Evolutionary conservation across 2,113 vertebrate species (phyloP).

Genomic region (Tachysurus vachellii): DNA sequence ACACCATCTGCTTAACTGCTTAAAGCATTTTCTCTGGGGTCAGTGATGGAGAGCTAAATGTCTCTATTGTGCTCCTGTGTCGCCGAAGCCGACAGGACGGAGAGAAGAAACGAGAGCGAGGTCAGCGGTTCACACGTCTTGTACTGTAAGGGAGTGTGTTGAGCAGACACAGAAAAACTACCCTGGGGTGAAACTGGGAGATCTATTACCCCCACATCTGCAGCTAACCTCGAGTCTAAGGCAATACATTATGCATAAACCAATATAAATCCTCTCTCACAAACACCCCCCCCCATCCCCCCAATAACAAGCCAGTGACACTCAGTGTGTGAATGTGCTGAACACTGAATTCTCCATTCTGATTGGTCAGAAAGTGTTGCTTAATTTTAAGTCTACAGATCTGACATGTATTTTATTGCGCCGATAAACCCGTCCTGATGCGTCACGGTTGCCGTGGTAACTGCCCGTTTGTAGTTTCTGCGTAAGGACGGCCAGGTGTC

Average conservation of each 20-base stretch:
- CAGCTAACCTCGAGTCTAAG: neutral
- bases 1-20: conserved; percentile 34
- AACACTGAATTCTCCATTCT: neutral
- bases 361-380: neutral
- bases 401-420: no score
- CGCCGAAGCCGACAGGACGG: neutral
- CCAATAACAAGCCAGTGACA: no score
- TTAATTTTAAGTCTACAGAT: neutral
- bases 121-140: neutral
- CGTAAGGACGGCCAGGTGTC: neutral
- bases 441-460: neutral
- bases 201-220: neutral
- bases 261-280: neutral
- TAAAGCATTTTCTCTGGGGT: conserved; percentile 13
- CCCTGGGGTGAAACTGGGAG: neutral
- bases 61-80: conserved; percentile 24
- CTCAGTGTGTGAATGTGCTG: neutral
- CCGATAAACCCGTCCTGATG: neutral
- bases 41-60: neutral
- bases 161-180: neutral
- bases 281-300: no score
- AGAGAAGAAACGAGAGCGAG: no score
- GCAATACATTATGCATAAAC: neutral
- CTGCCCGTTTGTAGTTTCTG: neutral
- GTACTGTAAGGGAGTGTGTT: neutral